Base-by-base conservation (phyloP, 2,113 vertebrate genomes). In the Oceanodroma tethys region DNA sequence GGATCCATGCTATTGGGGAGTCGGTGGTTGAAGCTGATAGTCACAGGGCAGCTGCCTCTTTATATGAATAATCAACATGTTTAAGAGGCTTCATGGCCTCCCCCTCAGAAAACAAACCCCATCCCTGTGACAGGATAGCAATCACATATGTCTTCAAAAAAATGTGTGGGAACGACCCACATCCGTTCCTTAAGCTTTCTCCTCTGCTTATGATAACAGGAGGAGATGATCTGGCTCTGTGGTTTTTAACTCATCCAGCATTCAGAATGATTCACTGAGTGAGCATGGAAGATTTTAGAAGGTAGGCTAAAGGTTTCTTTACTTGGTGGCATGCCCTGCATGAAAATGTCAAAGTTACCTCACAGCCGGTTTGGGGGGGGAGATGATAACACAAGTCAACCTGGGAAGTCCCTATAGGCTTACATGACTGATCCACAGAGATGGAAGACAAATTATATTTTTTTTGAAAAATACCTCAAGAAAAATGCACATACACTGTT, bases 1-100 rank as follows among this genome's bases (percentile, higher is more conserved):
- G 38, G 27, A 40, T 19, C 3, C 21, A n/a, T 0, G 2, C 7
- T 93, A 13, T 5, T 0, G 0, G 27, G 17, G 27, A 58, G 19
- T 25, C 34, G 55, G 17, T 42, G 47, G 19, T n/a, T 68, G 26
- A 89, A 87, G 25, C 3, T 66, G 52, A 30, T 27, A 68, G 45
- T 29, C 56, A 70, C 26, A 62, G 3, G 2, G 50, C 65, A 86
- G 26, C 23, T 72, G 20, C 19, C 27, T 68, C 36, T 68, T 87
- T 79, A 16, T 30, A 60, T 6, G 6, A 87, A 76, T 30, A 72
- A 73, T 29, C 25, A 43, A 45, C 10, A 56, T 9, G 7, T 79
- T 81, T 73, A 60, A 75, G 78, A 89, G n/a, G 5, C 13, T 72
- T 71, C 36, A 65, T 68, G 60, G 52, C 53, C 32, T 81, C 21